phyloP scores from a whole-genome alignment of 2,113 vertebrate genomes.

The Phylloscopus trochiloides region DNA sequence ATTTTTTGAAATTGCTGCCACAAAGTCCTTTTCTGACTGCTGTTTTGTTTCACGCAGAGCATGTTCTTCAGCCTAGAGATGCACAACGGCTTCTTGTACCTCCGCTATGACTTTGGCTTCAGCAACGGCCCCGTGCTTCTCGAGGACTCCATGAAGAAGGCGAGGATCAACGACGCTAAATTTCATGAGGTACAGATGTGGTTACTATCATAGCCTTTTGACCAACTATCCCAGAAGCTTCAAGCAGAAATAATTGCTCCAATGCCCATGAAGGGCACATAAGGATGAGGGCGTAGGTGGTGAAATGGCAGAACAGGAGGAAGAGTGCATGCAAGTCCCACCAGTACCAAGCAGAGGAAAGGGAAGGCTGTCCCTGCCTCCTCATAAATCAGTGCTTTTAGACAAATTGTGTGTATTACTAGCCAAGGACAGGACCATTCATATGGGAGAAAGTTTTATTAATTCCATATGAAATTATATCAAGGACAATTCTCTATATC shows the following conservation, averaged over 20 bases:
- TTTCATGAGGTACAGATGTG: conserved; percentile 88
- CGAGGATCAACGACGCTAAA: conserved; percentile 91
- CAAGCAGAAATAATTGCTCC: background rate
- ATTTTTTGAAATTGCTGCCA: background rate
- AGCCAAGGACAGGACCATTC: background rate
- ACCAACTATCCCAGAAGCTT: background rate
- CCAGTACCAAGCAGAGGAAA: background rate
- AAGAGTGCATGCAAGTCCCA: background rate
- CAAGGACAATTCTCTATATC: background rate
- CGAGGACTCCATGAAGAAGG: conserved; percentile 83
- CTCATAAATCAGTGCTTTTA: background rate
- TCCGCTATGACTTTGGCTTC: conserved; percentile 94
- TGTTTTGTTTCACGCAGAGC: conserved; percentile 73
- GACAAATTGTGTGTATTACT: background rate
- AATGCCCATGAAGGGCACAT: background rate
- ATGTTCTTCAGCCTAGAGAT: conserved; percentile 92
- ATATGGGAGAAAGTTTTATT: background rate
- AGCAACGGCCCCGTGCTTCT: conserved; percentile 81
- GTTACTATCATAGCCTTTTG: background rate
- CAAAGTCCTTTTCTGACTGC: background rate
- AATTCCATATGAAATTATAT: background rate
- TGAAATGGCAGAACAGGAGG: background rate
- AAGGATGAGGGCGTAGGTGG: background rate
- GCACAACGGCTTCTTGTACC: conserved; percentile 84
- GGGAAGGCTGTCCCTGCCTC: background rate